phyloP scores from a whole-genome alignment of 2,797 vertebrate genomes.

The Eidolon dupreanum region DNA sequence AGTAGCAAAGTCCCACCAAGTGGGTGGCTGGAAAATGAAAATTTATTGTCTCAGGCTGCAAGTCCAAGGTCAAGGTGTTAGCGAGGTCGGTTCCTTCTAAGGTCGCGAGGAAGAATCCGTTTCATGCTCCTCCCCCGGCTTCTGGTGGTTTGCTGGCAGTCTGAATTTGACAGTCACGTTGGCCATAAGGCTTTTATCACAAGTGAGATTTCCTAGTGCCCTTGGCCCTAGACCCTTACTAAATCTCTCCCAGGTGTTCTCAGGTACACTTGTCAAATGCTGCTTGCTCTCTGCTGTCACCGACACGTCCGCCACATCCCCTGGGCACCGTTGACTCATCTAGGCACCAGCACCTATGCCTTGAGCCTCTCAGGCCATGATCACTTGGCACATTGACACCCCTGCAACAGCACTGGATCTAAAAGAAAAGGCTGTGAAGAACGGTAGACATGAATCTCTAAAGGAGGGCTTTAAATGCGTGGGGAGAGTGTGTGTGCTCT shows the following conservation, averaged over 20 bases:
- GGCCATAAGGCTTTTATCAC: no score
- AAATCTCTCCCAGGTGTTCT: background rate
- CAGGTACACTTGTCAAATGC: no score
- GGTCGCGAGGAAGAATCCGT: fast-evolving
- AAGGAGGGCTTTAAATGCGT: background rate
- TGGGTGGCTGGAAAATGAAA: background rate
- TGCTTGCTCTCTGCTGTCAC: background rate
- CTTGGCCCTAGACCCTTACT: background rate
- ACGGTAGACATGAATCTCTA: background rate
- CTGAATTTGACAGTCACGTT: background rate
- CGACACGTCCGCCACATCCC: background rate
- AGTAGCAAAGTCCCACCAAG: no score
- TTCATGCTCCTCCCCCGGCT: no score
- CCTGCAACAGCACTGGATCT: no score
- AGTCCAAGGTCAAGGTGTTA: background rate
- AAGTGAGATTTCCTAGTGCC: no score
- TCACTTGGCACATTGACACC: fast-evolving
- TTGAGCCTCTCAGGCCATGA: background rate
- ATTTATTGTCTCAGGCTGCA: background rate
- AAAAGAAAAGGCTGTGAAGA: background rate
- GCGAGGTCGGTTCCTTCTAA: background rate
- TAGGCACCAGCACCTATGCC: background rate
- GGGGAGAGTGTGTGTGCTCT: no score
- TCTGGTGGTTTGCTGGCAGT: no score
- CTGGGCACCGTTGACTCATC: background rate